A percentile compares a stretch with the other conserved stretches of the same genome.
These are phyloP conservation scores for Cyprinodon tularosa DNA, from an alignment of 2,113 vertebrate species.

Conservation along the genomic window DNA sequence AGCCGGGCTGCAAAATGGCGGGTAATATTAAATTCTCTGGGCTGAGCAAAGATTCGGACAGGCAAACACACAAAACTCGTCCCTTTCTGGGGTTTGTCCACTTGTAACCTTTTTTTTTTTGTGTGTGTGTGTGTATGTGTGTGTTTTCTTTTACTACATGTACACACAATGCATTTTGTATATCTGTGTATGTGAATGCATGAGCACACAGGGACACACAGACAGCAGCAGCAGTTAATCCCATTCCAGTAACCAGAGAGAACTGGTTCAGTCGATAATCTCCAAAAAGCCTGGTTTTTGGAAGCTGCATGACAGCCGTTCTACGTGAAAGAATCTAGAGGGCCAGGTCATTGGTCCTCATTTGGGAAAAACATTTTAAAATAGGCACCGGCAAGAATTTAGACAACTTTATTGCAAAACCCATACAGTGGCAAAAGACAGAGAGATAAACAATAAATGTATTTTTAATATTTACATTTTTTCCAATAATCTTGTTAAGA, in stretches of 20 bases:
- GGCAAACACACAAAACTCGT: conserved; percentile 14
- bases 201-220: not conserved
- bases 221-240: conserved; percentile 69
- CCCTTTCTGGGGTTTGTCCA: conserved; percentile 3
- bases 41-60: conserved; percentile 58
- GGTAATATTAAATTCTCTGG: conserved; percentile 70
- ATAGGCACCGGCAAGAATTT: not conserved
- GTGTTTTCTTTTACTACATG: conserved; percentile 11
- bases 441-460: not conserved
- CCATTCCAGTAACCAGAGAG: conserved; percentile 78
- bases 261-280: conserved; percentile 81
- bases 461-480: no score
- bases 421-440: not conserved
- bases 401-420: not conserved
- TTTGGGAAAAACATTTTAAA: conserved; percentile 1
- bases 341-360: conserved; percentile 24
- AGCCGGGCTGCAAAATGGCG: conserved; percentile 74
- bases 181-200: conserved; percentile 12
- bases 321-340: conserved; percentile 56
- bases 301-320: conserved; percentile 66
- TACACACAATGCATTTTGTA: conserved; percentile 28
- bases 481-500: not conserved
- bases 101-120: not conserved
- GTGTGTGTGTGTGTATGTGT: not conserved
- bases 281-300: conserved; percentile 77